Evolutionary conservation across 2,888 invertebrate genomes (phyloP).

Genomic region (Sericinus montela): DNA sequence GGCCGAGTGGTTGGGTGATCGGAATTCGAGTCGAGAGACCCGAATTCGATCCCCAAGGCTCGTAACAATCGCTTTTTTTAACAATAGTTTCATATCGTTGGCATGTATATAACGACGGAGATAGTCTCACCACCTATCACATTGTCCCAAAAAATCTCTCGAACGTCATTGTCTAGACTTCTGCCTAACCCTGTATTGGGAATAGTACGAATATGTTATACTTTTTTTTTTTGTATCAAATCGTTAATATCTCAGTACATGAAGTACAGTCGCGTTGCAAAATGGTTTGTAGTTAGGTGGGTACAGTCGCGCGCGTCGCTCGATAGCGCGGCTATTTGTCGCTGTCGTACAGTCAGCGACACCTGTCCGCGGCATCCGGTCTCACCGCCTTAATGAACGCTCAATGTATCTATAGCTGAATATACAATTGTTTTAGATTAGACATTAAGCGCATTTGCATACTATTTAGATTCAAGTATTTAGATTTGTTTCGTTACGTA

Average conservation of each 20-base stretch:
- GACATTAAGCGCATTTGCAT: not conserved
- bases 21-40: too few species aligned
- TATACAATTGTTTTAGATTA: conserved; percentile 15
- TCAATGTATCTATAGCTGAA: conserved; percentile 22
- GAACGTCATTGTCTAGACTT: too few species aligned
- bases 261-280: conserved; percentile 9
- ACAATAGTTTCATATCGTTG: too few species aligned
- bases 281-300: not conserved
- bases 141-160: too few species aligned
- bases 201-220: too few species aligned
- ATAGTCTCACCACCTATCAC: too few species aligned
- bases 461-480: not conserved
- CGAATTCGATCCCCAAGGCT: too few species aligned
- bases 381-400: conserved; percentile 37
- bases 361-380: conserved; percentile 41
- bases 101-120: too few species aligned
- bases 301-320: conserved; percentile 8
- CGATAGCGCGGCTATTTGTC: conserved; percentile 18
- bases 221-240: not conserved
- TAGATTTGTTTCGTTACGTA: not conserved
- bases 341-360: conserved; percentile 44
- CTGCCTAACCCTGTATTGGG: too few species aligned
- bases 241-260: not conserved
- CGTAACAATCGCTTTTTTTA: too few species aligned
- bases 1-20: too few species aligned